Percentiles rank a stretch among this genome's conserved stretches.
Evolutionary conservation across 2,888 invertebrate species (phyloP).

Genomic region (Brachypalpus laphriformis): DNA sequence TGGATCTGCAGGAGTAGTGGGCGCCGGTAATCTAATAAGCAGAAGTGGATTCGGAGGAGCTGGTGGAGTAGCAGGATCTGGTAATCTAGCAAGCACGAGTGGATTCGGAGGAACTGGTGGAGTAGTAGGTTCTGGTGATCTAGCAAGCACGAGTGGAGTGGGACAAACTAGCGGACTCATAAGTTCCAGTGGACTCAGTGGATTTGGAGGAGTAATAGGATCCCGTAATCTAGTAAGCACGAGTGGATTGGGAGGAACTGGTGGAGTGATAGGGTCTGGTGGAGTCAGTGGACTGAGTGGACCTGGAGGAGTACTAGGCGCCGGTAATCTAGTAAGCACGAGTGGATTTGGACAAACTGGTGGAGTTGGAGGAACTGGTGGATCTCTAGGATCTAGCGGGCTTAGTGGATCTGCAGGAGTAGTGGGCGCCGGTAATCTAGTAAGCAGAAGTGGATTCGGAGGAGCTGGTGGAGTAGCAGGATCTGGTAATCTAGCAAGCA

Average conservation of each 20-base stretch:
- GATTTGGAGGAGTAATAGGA: not conserved
- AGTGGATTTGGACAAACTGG: not conserved
- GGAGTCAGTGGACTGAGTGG: not conserved
- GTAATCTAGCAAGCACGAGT: not conserved
- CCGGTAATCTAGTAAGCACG: not conserved
- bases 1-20: not conserved
- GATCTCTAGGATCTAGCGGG: not conserved
- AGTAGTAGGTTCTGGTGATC: not conserved
- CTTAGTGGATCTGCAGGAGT: not conserved
- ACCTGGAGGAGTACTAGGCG: not conserved
- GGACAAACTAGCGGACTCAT: not conserved
- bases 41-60: not conserved
- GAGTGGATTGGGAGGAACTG: not conserved
- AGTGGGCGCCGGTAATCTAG: not conserved
- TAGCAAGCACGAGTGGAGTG: no score
- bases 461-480: not conserved
- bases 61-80: not conserved
- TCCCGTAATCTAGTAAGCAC: not conserved
- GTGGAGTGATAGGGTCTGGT: not conserved
- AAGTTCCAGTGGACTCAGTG: not conserved
- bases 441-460: not conserved
- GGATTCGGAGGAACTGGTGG: not conserved
- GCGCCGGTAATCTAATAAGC: not conserved
- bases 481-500: not conserved
- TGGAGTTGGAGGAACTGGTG: not conserved